phyloP scores from a whole-genome alignment of 1,140 invertebrate genomes.

The Grapholita molesta region DNA sequence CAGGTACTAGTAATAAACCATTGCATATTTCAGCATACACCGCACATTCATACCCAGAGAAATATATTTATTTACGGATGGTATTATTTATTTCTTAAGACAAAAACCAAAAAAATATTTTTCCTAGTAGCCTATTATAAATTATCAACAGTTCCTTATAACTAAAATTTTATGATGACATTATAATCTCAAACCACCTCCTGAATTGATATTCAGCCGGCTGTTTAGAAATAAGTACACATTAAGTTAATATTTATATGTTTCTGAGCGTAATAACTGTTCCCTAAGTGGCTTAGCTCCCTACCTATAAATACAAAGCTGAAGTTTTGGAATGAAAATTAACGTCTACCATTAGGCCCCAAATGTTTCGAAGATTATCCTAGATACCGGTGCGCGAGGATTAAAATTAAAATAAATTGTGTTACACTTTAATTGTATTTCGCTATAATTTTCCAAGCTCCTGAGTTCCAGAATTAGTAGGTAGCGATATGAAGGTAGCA shows the following conservation, averaged over 20 bases:
- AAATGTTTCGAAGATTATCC: constrained; percentile 39
- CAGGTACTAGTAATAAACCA: too few species aligned
- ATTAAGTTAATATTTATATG: constrained; percentile 42
- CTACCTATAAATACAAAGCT: constrained; percentile 27
- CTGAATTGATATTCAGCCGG: not conserved
- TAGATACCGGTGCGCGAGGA: constrained; percentile 41
- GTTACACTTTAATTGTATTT: constrained; percentile 75
- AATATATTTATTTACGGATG: too few species aligned
- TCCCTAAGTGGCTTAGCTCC: constrained; percentile 38
- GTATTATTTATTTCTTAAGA: too few species aligned
- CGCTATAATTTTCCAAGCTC: constrained; percentile 72
- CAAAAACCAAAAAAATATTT: too few species aligned
- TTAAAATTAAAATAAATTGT: constrained; percentile 75
- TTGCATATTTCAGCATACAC: too few species aligned
- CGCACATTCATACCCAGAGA: too few species aligned
- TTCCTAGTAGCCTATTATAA: too few species aligned
- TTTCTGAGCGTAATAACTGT: constrained; percentile 35
- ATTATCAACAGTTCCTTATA: too few species aligned
- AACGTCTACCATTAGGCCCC: constrained; percentile 40
- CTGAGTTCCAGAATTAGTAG: constrained; percentile 61
- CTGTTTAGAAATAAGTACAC: constrained; percentile 21
- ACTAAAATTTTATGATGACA: too few species aligned
- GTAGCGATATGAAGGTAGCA: constrained; percentile 46
- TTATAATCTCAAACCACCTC: too few species aligned
- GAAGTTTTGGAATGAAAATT: constrained; percentile 46